Conservation (phyloP, 2,113 vertebrate genomes). For the Elgaria multicarinata region DNA sequence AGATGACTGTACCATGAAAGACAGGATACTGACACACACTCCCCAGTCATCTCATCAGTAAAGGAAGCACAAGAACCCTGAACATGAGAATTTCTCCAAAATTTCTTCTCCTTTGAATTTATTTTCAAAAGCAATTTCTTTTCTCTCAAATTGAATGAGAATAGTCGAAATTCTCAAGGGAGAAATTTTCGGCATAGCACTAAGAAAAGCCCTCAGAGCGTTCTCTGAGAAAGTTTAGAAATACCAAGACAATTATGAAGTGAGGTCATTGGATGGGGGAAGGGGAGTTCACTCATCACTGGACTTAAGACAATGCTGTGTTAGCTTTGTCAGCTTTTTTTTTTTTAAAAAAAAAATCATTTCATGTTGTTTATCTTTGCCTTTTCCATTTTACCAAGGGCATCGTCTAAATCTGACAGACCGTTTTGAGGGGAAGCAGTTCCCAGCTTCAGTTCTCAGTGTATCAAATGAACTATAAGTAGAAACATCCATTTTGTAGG, state of each 20-base stretch:
- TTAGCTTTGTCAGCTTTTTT: not conserved
- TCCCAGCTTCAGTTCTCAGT: not conserved
- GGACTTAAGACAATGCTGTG: not conserved
- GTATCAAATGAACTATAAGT: conserved; percentile 26
- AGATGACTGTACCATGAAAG: too few relatives aligned
- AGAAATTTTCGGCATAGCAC: too few relatives aligned
- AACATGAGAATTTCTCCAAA: too few relatives aligned
- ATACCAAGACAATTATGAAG: not conserved
- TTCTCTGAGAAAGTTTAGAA: conserved; percentile 12
- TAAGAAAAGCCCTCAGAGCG: not conserved
- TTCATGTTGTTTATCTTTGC: not conserved
- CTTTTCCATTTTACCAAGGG: not conserved
- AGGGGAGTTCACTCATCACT: not conserved
- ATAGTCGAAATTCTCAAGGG: too few relatives aligned
- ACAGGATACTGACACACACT: too few relatives aligned
- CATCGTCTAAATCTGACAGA: not conserved
- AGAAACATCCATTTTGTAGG: not conserved
- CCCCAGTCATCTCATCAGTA: too few relatives aligned
- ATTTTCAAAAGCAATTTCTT: too few relatives aligned
- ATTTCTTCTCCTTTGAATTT: too few relatives aligned
- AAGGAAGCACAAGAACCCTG: too few relatives aligned
- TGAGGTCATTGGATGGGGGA: not conserved
- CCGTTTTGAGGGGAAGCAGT: not conserved
- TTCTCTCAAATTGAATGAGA: too few relatives aligned
- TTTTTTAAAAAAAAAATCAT: not conserved